Evolutionary conservation across 2,113 vertebrate species (phyloP), one percentile per base, ranked within the genome.

Genomic region (Butorides virescens): DNA sequence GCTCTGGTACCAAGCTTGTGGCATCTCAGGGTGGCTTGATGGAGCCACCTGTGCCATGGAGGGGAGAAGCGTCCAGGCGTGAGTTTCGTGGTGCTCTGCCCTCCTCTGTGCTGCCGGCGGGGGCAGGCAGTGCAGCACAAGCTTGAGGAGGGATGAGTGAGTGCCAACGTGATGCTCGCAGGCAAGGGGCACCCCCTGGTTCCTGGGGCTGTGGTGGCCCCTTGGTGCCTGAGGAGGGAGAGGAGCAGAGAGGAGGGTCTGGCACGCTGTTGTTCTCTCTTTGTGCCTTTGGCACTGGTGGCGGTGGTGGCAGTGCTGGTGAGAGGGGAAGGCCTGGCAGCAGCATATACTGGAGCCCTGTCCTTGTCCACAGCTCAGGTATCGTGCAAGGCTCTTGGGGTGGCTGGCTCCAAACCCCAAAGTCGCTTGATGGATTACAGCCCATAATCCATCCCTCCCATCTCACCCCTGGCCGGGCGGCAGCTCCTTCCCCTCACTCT

Each of bases 321-420:
- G 78, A 81, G 75, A 89, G 80, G 92, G 83, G 80, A 90, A 61
- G 80, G 84, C 84, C 88, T 92, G 89, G 72, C 70, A 91, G 90
- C 87, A 39, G 26, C 0, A 2, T 88, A 86, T 58, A 61, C 1
- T 19, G 70, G 90, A 96, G 78, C 61, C 77, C 67, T 95, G 77
- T 93, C 59, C 95, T 78, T 92, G 76, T 71, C 71, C 66, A 53
- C 90, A 93, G 93, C 92, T 86, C 92, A 95, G 96, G 93, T 95
- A 91, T 85, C 2, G 7, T 96, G 82, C 1, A 5, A 92, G 72
- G 83, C 61, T 79, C 67, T 76, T 1, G 39, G 76, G 34, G 79
- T 55, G n/a, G 39, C 81, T 37, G 36, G 20, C 29, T 78, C 82
- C 1, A 19, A 90, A 71, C 66, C 71, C 78, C 2, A 3, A 12